Base-by-base conservation (phyloP, 2,797 vertebrate species). In the Phoeniculus purpureus region DNA sequence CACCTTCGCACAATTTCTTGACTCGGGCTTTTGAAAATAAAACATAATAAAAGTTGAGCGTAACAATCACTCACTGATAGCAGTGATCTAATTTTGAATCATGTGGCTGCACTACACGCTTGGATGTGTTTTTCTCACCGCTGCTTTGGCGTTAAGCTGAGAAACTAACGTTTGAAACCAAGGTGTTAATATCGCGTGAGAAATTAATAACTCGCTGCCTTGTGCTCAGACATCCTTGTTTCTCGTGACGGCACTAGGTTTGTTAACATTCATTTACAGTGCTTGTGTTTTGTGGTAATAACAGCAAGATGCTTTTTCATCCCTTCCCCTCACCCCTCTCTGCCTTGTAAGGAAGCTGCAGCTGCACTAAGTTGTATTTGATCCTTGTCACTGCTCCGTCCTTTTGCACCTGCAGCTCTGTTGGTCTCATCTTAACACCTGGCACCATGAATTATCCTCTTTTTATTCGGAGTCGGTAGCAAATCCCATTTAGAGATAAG, bases 371-470 rank as follows among this genome's bases (percentile, higher is more conserved):
- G 87, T 95, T 96, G 96, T 85, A 96, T 97, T 97, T 97, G 96
- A 97, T 97, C 96, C 96, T 96, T 95, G 95, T 97, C 98, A 93
- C 66, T 91, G 92, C 96, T 95, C 93, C 9, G 76, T 97, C 92
- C 94, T 95, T 97, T 94, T 98, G 98, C 98, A 98, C 98, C 98
- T 99, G 98, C 98, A 98, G 98, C 97, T 97, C 96, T 95, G 81
- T 89, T 93, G 87, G 96, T 95, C 95, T 96, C 96, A 95, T 97
- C 96, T 97, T 95, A 96, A 97, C 97, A 98, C 98, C 97, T 98
- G 96, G 97, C 95, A 91, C 86, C 95, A 91, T 97, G 96, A 97
- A 97, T 97, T 97, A 97, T 94, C 95, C 94, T 94, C 89, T 93
- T 94, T 96, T 96, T 96, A 94, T 95, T 96, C 95, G 64, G 84